Conservation (phyloP, 2,797 vertebrate genomes). For the Neosilurus hyrtlii region DNA sequence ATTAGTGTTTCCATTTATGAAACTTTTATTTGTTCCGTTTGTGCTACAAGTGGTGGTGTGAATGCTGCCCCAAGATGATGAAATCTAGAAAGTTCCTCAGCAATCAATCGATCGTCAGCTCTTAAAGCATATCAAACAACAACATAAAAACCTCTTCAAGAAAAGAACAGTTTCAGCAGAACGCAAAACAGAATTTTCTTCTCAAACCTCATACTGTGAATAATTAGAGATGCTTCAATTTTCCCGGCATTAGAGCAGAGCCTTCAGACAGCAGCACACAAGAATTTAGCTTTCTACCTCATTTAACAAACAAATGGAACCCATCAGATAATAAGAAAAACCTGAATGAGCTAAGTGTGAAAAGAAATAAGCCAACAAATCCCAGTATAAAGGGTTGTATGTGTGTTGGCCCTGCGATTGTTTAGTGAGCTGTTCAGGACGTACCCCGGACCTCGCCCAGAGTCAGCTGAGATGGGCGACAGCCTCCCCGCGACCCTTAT, state of each 20-base stretch:
- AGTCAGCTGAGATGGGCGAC: no score
- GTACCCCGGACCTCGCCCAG: no score
- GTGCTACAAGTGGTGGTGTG: background rate
- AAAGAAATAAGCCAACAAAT: background rate
- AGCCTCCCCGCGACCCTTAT: no score
- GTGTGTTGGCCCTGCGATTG: no score
- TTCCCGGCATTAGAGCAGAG: background rate
- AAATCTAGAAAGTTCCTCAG: background rate
- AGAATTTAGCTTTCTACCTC: background rate
- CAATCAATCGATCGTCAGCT: no score
- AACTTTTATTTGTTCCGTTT: background rate
- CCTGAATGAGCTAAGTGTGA: background rate
- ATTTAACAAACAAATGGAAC: constrained; percentile 5
- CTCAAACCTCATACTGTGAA: background rate
- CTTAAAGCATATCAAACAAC: background rate
- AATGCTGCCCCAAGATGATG: background rate
- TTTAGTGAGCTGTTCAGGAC: no score
- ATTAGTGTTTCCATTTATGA: background rate
- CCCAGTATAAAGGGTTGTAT: no score
- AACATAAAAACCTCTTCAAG: background rate
- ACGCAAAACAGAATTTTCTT: background rate
- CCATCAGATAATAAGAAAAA: background rate
- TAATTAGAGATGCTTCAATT: background rate
- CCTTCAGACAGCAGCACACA: background rate
- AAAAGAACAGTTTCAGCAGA: background rate